Conservation (phyloP, 64 coral and sea anemone species). For the Stichodactyla helianthus region DNA sequence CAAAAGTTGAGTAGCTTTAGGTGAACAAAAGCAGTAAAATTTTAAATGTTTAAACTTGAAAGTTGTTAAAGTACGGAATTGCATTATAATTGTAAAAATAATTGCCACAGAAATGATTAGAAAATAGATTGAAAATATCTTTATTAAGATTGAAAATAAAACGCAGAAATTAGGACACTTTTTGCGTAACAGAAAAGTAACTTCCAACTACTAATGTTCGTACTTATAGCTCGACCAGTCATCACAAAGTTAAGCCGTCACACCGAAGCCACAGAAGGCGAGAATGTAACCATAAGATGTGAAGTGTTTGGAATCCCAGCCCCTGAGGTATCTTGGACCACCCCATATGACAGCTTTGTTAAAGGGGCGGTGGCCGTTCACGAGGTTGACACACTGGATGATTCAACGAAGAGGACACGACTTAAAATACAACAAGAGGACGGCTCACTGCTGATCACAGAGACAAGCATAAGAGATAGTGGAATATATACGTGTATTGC, state of each 20-base stretch:
- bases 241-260: slow-evolving; percentile 5
- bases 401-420: slow-evolving; percentile 1
- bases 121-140: too few species aligned
- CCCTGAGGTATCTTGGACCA: slow-evolving; percentile 26
- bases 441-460: slow-evolving; percentile 47
- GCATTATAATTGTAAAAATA: too few species aligned
- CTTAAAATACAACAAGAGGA: slow-evolving; percentile 28
- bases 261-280: neutral
- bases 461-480: slow-evolving; percentile 30
- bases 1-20: too few species aligned
- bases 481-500: slow-evolving; percentile 63
- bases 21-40: too few species aligned
- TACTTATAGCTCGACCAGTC: slow-evolving; percentile 7
- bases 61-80: too few species aligned
- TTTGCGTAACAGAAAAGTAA: neutral
- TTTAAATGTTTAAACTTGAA: too few species aligned
- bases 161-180: too few species aligned
- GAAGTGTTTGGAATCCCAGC: slow-evolving; percentile 26
- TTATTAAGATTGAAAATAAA: too few species aligned
- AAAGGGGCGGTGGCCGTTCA: neutral
- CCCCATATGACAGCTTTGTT: neutral
- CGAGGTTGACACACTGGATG: slow-evolving; percentile 15
- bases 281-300: slow-evolving; percentile 41
- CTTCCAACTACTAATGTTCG: neutral
- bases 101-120: too few species aligned